Evolutionary conservation across 1,140 invertebrate genomes (phyloP).

Genomic region (Heliconius congener): DNA sequence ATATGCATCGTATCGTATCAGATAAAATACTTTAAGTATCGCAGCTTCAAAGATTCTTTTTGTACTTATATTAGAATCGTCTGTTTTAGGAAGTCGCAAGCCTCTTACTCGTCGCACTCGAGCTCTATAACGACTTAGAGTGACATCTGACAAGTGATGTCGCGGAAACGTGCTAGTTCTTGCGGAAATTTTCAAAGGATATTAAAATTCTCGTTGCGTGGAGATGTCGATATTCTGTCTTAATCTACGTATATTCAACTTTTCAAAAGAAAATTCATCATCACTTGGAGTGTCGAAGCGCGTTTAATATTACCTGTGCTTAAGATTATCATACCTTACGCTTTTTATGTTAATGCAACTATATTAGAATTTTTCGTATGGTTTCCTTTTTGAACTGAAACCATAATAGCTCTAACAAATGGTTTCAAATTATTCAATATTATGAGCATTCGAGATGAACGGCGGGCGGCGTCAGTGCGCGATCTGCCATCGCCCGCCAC

Average conservation of each 20-base stretch:
- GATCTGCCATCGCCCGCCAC: slow-evolving; percentile 13
- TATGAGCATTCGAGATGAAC: slow-evolving; percentile 7
- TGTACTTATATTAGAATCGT: slow-evolving; percentile 14
- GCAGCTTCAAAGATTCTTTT: slow-evolving; percentile 4
- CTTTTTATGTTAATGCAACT: neutral
- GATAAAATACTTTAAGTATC: neutral
- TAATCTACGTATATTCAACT: no score
- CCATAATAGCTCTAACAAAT: slow-evolving; percentile 1
- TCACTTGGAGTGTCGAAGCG: neutral
- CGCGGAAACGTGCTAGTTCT: slow-evolving; percentile 17
- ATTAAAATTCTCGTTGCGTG: neutral
- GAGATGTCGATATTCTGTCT: neutral
- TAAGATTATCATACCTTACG: neutral
- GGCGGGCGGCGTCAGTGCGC: neutral
- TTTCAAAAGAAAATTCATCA: neutral
- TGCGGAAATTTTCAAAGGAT: neutral
- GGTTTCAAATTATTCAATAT: slow-evolving; percentile 3
- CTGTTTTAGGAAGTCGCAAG: slow-evolving; percentile 17
- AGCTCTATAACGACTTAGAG: neutral
- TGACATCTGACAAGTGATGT: slow-evolving; percentile 20
- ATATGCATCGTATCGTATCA: no score
- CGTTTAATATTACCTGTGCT: neutral
- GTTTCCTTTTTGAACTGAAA: neutral
- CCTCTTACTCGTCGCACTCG: slow-evolving; percentile 18
- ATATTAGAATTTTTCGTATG: slow-evolving; percentile 38